Percentiles rank a stretch among this genome's conserved stretches.
These are phyloP conservation scores for Clytia hemisphaerica DNA, from an alignment of 30 jellyfish, hydroid and myxozoan genomes.

Conservation along the genomic window DNA sequence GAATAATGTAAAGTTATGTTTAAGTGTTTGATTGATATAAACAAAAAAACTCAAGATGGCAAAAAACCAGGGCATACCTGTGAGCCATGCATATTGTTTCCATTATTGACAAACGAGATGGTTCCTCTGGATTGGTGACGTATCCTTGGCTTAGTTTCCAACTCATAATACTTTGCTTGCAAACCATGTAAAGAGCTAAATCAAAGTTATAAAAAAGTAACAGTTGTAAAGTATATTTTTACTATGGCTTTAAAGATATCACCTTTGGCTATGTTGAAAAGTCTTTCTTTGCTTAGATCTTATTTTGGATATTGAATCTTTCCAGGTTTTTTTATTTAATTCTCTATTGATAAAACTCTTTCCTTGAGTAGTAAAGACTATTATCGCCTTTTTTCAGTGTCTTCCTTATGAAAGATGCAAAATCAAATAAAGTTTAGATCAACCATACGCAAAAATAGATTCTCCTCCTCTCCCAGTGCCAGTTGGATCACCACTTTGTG, in stretches of 20 bases:
- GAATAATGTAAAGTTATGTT: not conserved
- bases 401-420: not conserved
- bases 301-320: too few species aligned
- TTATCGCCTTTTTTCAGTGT: not conserved
- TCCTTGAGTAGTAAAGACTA: too few species aligned
- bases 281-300: too few species aligned
- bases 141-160: conserved; percentile 84
- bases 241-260: not conserved
- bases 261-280: not conserved
- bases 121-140: conserved; percentile 73
- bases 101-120: conserved; percentile 83
- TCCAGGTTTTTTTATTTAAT: too few species aligned
- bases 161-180: conserved; percentile 79
- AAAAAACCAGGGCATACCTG: conserved; percentile 53
- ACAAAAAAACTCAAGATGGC: not conserved
- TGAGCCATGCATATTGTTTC: conserved; percentile 96
- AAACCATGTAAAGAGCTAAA: conserved; percentile 71
- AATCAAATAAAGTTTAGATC: not conserved
- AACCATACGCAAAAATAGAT: conserved; percentile 70
- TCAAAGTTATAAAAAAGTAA: not conserved
- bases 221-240: too few species aligned
- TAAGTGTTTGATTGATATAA: too few species aligned
- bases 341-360: too few species aligned
- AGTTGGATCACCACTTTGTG: conserved; percentile 98
- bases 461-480: conserved; percentile 96